Percentiles rank a stretch among this genome's conserved stretches.
Evolutionary conservation across 2,797 vertebrate species (phyloP).

Genomic region (Arnoldichthys spilopterus): DNA sequence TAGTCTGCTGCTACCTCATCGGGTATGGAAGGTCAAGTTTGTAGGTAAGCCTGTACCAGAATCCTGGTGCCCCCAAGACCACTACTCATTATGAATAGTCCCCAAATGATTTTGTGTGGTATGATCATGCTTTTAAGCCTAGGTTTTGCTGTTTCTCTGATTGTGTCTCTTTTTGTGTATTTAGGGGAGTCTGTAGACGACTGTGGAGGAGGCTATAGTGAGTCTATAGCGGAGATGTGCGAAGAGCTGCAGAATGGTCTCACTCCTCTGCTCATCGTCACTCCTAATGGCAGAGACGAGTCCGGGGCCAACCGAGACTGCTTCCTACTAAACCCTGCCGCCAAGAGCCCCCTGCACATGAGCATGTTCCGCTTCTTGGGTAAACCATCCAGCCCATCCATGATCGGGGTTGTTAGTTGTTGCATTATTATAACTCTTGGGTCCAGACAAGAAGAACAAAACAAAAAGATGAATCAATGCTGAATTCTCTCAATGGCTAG

Average conservation of each 20-base stretch:
- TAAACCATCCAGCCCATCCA: slow-evolving; percentile 67
- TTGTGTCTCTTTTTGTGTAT: slow-evolving; percentile 70
- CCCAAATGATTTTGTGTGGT: background rate
- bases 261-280: slow-evolving; percentile 96
- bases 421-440: background rate
- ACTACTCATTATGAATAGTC: background rate
- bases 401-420: background rate
- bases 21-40: slow-evolving; percentile 99
- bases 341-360: slow-evolving; percentile 92
- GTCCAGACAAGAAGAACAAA: no score
- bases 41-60: slow-evolving; percentile 81
- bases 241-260: slow-evolving; percentile 98
- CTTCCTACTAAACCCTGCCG: slow-evolving; percentile 93
- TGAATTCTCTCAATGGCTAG: no score
- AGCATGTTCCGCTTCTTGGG: slow-evolving; percentile 99
- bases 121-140: background rate
- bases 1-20: slow-evolving; percentile 94
- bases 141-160: background rate
- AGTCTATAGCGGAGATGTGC: slow-evolving; percentile 98
- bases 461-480: no score
- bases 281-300: slow-evolving; percentile 96
- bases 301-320: slow-evolving; percentile 98
- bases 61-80: background rate
- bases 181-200: slow-evolving; percentile 98
- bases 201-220: slow-evolving; percentile 97